These are phyloP conservation scores for Plodia interpunctella DNA, from an alignment of 1,140 invertebrate species.

Conservation along the genomic window DNA sequence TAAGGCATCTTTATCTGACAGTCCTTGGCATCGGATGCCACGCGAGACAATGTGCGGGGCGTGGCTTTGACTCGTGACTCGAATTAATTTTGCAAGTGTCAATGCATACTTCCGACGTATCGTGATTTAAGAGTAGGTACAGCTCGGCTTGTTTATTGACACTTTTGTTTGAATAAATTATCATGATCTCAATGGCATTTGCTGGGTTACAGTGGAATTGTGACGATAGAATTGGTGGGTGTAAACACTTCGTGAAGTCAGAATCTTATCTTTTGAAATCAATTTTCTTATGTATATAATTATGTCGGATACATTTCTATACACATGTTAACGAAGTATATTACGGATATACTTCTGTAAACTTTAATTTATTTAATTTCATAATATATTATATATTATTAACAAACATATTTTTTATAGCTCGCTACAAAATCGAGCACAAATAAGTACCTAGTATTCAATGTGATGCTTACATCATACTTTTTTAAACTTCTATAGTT, in stretches of 20 bases:
- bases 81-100: constrained; percentile 65
- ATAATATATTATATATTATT: too few species aligned
- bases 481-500: too few species aligned
- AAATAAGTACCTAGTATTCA: too few species aligned
- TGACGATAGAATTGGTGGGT: background rate
- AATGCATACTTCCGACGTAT: constrained; percentile 53
- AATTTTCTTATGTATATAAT: too few species aligned
- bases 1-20: constrained; percentile 4
- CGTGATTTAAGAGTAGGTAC: constrained; percentile 3
- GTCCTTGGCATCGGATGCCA: constrained; percentile 36
- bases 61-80: constrained; percentile 59
- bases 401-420: too few species aligned
- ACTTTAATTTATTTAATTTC: too few species aligned
- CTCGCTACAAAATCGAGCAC: too few species aligned
- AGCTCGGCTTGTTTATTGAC: constrained; percentile 3
- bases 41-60: constrained; percentile 61
- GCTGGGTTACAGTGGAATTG: background rate
- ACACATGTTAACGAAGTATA: too few species aligned
- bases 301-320: too few species aligned
- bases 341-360: too few species aligned
- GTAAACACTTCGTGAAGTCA: background rate
- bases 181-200: background rate
- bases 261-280: too few species aligned
- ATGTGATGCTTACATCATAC: too few species aligned
- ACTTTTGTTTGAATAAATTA: constrained; percentile 6